phyloP scores from a whole-genome alignment of 1,140 invertebrate species.

The Lethrus apterus region DNA sequence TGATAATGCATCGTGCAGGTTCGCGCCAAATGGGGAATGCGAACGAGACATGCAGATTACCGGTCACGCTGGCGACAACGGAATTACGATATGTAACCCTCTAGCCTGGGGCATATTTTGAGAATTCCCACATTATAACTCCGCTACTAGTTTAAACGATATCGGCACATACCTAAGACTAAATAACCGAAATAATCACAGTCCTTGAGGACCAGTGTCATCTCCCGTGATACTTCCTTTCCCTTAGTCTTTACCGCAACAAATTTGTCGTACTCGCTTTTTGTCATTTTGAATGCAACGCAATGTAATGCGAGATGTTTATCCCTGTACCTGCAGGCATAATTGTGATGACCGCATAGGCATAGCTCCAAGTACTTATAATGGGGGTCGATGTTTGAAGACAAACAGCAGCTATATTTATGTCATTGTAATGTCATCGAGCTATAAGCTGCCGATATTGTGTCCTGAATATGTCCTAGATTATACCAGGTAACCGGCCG shows the following conservation, averaged over 20 bases:
- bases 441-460: conserved; percentile 16
- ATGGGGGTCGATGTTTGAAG: conserved; percentile 25
- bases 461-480: conserved; percentile 17
- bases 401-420: conserved; percentile 34
- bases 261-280: conserved; percentile 31
- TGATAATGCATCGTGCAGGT: conserved; percentile 26
- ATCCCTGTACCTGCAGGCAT: conserved; percentile 23
- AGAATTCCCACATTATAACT: no score
- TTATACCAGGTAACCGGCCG: conserved; percentile 16
- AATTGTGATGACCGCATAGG: conserved; percentile 27
- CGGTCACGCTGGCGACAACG: conserved; percentile 29
- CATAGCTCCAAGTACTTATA: conserved; percentile 21
- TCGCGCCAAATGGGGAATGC: conserved; percentile 31
- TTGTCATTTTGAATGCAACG: conserved; percentile 26
- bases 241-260: conserved; percentile 29
- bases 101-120: no score
- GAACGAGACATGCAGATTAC: conserved; percentile 23
- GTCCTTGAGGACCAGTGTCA: no score
- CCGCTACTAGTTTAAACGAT: no score
- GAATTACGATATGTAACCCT: no score
- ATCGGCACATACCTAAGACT: no score
- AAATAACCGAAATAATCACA: no score
- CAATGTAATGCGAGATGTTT: conserved; percentile 34
- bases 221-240: conserved; percentile 30
- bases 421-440: conserved; percentile 26